phyloP scores from a whole-genome alignment of 2,113 vertebrate genomes.

The Brachyhypopomus gauderio region DNA sequence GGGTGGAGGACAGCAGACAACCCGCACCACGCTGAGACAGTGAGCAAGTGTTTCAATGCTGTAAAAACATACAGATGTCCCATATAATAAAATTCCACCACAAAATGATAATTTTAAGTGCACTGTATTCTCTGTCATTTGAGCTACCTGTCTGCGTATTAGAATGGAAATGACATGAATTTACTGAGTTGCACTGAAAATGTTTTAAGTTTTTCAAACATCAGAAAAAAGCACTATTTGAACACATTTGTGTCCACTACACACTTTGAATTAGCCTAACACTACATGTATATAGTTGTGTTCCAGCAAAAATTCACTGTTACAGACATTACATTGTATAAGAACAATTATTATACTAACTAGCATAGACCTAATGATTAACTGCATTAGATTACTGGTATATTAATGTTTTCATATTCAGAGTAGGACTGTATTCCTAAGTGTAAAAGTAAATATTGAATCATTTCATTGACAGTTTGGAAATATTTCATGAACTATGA shows the following conservation, averaged over 20 bases:
- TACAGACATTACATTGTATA: background rate
- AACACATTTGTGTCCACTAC: background rate
- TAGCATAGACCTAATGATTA: background rate
- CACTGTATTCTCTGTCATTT: conserved; percentile 24
- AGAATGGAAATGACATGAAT: conserved; percentile 37
- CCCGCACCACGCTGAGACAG: background rate
- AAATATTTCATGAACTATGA: background rate
- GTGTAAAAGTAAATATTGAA: background rate
- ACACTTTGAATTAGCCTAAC: background rate
- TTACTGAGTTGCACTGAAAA: conserved; percentile 37
- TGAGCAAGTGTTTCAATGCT: background rate
- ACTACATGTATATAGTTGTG: background rate
- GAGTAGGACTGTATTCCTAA: background rate
- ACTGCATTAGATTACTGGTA: background rate
- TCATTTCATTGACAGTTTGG: background rate
- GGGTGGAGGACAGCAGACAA: background rate
- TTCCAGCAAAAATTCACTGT: background rate
- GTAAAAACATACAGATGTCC: conserved; percentile 43
- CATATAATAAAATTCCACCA: conserved; percentile 21
- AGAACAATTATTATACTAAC: background rate
- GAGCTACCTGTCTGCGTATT: conserved; percentile 4
- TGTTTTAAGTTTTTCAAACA: conserved; percentile 12
- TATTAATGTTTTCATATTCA: background rate
- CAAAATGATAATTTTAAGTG: conserved; percentile 30
- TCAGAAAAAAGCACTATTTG: conserved; percentile 19